A percentile compares a stretch with the other conserved stretches of the same genome.
Conservation (phyloP, 1,140 invertebrate genomes). For the Liolophura sinensis region DNA sequence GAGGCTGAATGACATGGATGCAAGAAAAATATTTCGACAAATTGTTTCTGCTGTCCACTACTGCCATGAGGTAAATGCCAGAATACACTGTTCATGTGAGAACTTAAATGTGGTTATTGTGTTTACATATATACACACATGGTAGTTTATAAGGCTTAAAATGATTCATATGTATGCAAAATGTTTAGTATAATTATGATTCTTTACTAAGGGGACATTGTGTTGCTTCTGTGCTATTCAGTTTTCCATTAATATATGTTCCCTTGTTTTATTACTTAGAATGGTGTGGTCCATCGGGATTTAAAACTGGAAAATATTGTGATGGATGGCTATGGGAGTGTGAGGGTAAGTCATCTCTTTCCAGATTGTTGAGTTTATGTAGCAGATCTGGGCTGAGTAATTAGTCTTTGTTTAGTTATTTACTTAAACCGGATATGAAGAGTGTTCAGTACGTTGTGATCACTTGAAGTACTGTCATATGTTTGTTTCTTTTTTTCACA, state of each 20-base stretch:
- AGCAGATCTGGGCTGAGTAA: too few species aligned
- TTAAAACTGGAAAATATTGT: conserved; percentile 99
- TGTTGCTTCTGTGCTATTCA: too few species aligned
- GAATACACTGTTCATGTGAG: not conserved
- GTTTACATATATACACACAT: too few species aligned
- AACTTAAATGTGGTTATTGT: not conserved
- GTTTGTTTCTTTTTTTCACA: not conserved
- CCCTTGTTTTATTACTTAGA: conserved; percentile 60
- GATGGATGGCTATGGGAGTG: conserved; percentile 91
- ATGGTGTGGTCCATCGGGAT: conserved; percentile 84
- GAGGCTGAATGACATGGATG: conserved; percentile 88
- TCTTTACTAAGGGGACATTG: too few species aligned
- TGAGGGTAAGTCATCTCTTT: conserved; percentile 71
- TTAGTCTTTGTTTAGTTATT: not conserved
- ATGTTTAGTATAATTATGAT: too few species aligned
- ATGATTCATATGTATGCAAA: too few species aligned
- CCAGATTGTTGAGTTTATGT: too few species aligned
- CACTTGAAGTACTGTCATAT: not conserved
- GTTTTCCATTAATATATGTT: not conserved
- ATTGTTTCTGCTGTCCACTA: conserved; percentile 97
- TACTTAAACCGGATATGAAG: too few species aligned
- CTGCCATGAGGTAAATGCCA: conserved; percentile 82
- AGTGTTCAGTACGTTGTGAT: not conserved
- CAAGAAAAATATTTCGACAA: conserved; percentile 93
- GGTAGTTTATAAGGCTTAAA: too few species aligned